Base-by-base conservation (phyloP, 2,113 vertebrate genomes). In the Pimephales promelas region DNA sequence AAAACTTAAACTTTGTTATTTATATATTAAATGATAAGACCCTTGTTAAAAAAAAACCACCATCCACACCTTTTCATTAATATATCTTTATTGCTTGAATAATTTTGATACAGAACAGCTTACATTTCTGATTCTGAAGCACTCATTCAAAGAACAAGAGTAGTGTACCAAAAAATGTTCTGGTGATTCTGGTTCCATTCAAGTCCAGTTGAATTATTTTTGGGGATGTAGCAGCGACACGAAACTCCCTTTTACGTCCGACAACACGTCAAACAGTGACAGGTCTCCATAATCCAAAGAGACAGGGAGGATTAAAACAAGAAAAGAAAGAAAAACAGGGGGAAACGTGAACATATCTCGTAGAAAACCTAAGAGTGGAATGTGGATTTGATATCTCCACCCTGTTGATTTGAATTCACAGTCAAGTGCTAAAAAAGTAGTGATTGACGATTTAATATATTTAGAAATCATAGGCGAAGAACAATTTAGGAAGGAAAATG, bases 61-160 rank as follows among this genome's bases (percentile, higher is more conserved):
- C 3, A 22, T 18, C 40, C 36, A 26, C 88, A 87, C 80, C 64
- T 79, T 91, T 92, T 81, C 85, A 66, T 90, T 90, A 95, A 97
- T 97, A 97, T 94, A 95, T 95, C 94, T 97, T 99, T 99, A 98
- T 99, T 99, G 97, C 96, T 96, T 97, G 94, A 95, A 95, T 95
- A 95, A 94, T 95, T 96, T 95, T 90, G 94, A 97, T 96, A 97
- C 96, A 97, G 95, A 96, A 97, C 94, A 97, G 95, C 91, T 95
- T 94, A 95, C 91, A 95, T 94, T 94, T 94, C 90, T 95, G 95
- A 96, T 96, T 97, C 94, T 90, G 89, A 90, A 90, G 91, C 91
- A 90, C 91, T 90, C 87, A 86, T 89, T 79, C 59, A 20, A 83
- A 83, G 83, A 95, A 94, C 94, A 88, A 80, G 56, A 86, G 87